Evolutionary conservation across 2,888 invertebrate genomes (phyloP), one percentile per base, ranked within the genome.

Genomic region (Orchesellides sinensis): DNA sequence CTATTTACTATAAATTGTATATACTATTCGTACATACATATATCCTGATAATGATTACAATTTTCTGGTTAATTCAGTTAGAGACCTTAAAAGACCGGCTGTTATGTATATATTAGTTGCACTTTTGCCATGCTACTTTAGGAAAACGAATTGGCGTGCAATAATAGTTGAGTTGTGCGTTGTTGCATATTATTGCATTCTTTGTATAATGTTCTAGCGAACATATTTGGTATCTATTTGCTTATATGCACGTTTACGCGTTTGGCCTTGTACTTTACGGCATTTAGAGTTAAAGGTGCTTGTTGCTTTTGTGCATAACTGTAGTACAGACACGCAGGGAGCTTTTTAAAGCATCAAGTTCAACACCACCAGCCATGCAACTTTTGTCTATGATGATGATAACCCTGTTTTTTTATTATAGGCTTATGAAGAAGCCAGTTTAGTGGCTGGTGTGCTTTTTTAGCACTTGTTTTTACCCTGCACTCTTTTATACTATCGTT

Each of bases 1-100:
- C 2, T 40, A 8, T n/a, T 8, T 40, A 40, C 10, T 40, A 32
- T 32, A 32, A 32, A 32, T 40, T 40, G 40, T 40, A n/a, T 40
- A 40, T 14, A 40, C 10, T 14, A 2, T 2, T 40, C 10, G 40
- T n/a, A 40, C 10, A 40, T 40, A 14, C 10, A 6, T 32, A 14
- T n/a, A 40, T n/a, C 10, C 10, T 40, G 40, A 14, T 40, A 40
- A 6, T 32, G 5, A 32, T 40, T 40, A 40, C 40, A 10, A 27
- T 61, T 61, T 61, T 73, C 61, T 61, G n/a, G 73, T 25, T 73
- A 73, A 73, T 63, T 73, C 63, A 49, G 61, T 73, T 49, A 73
- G 61, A 70, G 10, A 40, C 40, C 5, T n/a, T 10, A 40, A n/a
- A 40, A 40, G 40, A 40, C 2, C 40, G n/a, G n/a, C n/a, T n/a